Base-by-base conservation (phyloP, 2,888 invertebrate species). In the Thymelicus acteon region DNA sequence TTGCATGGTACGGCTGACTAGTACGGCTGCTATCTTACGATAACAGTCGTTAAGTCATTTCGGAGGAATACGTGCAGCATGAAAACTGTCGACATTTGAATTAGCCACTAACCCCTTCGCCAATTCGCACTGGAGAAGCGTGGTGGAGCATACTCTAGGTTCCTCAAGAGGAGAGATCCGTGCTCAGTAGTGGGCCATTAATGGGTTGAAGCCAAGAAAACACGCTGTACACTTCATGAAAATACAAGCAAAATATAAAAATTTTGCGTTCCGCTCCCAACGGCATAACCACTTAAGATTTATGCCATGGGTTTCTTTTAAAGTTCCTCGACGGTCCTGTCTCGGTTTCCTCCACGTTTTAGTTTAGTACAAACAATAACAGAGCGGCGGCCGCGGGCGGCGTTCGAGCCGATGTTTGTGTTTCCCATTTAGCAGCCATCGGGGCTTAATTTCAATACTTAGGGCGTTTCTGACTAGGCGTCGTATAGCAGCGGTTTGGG, bases 321-420 rank as follows among this genome's bases (percentile, higher is more conserved):
- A 86, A 84, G 81, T 84, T 85, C 70, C 77, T 67, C 74, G 78
- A 57, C 44, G 67, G 67, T 67, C 76, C 73, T 74, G 73, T 78
- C 74, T 70, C 72, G 75, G 82, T 81, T 79, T 78, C 78, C 79
- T 70, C 78, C 75, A 76, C 77, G 79, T 82, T 83, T 83, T 87
- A 91, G 91, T 91, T 91, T 87, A 85, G 82, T 79, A 83, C 90
- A 91, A 93, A 93, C 92, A 93, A 92, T 90, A 93, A 92, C 90
- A 91, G 80, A 78, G 84, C 77, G 86, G 86, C 86, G 80, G 85
- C 88, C 83, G 82, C 83, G 83, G 85, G 87, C 88, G 73, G 75
- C 78, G 78, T 80, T 77, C 80, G 78, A 74, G 77, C 80, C 80
- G 75, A 77, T 92, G 90, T 92, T 92, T 93, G 89, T 90, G 88